A percentile compares a stretch with the other conserved stretches of the same genome.
Evolutionary conservation across 1,140 invertebrate species (phyloP).

Genomic region (Drosophila guanche): DNA sequence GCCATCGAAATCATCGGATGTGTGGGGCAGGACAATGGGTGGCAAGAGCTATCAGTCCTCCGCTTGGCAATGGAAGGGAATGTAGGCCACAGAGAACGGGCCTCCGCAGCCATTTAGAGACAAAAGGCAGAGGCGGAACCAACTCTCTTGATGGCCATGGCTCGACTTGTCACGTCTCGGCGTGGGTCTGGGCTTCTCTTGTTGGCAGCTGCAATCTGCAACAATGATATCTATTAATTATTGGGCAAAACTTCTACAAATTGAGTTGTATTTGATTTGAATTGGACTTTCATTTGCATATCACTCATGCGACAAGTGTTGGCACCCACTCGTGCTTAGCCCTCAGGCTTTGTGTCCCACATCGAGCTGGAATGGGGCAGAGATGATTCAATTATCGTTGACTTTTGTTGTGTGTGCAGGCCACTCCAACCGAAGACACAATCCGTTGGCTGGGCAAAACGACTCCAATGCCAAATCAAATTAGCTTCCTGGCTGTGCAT

Average conservation of each 20-base stretch:
- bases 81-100: too few relatives aligned
- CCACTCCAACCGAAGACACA: slow-evolving; percentile 40
- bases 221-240: slow-evolving; percentile 55
- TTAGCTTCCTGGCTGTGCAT: too few relatives aligned
- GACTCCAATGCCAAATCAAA: slow-evolving; percentile 24
- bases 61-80: too few relatives aligned
- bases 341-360: slow-evolving; percentile 31
- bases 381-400: slow-evolving; percentile 54
- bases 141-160: slow-evolving; percentile 51
- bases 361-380: background rate
- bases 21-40: too few relatives aligned
- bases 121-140: slow-evolving; percentile 20
- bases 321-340: slow-evolving; percentile 2
- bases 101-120: background rate
- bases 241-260: slow-evolving; percentile 40
- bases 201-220: slow-evolving; percentile 36
- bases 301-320: slow-evolving; percentile 47
- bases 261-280: slow-evolving; percentile 45
- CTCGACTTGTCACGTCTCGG: slow-evolving; percentile 35
- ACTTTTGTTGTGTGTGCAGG: slow-evolving; percentile 40
- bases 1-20: background rate
- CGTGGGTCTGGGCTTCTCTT: too few relatives aligned
- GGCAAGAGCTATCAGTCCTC: too few relatives aligned
- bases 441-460: background rate
- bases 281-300: slow-evolving; percentile 49